Conservation (phyloP, 1,140 invertebrate species). For the Stegodyphus dumicola region DNA sequence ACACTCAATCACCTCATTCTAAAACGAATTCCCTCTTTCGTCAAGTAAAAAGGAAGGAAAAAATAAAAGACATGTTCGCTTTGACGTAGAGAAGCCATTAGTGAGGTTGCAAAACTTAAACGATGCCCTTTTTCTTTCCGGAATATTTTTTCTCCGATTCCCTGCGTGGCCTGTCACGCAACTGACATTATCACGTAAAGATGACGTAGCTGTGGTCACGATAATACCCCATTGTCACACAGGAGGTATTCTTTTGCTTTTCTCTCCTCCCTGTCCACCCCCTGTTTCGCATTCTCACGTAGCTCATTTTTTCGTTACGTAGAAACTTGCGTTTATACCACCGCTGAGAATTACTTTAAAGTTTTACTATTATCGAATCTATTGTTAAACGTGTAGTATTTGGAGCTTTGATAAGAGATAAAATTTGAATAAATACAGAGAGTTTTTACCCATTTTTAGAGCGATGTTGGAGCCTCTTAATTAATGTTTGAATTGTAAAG, state of each 20-base stretch:
- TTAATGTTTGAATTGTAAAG: too few relatives aligned
- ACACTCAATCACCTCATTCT: neutral
- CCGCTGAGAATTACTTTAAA: too few relatives aligned
- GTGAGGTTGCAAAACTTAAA: neutral
- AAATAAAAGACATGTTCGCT: neutral
- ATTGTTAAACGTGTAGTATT: too few relatives aligned
- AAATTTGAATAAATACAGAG: too few relatives aligned
- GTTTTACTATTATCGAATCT: too few relatives aligned
- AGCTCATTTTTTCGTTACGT: neutral
- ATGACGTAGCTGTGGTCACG: conserved; percentile 48
- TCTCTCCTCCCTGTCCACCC: neutral
- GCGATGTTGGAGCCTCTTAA: too few relatives aligned
- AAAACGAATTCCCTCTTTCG: neutral
- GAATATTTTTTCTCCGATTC: neutral
- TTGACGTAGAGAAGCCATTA: neutral
- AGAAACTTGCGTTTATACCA: too few relatives aligned
- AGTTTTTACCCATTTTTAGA: too few relatives aligned
- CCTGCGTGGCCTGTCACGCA: conserved; percentile 10
- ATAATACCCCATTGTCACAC: conserved; percentile 42
- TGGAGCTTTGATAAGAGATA: too few relatives aligned
- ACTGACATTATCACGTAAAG: conserved; percentile 30
- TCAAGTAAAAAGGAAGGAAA: neutral
- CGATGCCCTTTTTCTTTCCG: neutral
- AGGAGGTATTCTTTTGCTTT: neutral
- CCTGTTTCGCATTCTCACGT: neutral